A percentile compares a stretch with the other conserved stretches of the same genome.
These are phyloP conservation scores for Liasis olivaceus DNA, from an alignment of 2,797 vertebrate genomes.

Conservation along the genomic window DNA sequence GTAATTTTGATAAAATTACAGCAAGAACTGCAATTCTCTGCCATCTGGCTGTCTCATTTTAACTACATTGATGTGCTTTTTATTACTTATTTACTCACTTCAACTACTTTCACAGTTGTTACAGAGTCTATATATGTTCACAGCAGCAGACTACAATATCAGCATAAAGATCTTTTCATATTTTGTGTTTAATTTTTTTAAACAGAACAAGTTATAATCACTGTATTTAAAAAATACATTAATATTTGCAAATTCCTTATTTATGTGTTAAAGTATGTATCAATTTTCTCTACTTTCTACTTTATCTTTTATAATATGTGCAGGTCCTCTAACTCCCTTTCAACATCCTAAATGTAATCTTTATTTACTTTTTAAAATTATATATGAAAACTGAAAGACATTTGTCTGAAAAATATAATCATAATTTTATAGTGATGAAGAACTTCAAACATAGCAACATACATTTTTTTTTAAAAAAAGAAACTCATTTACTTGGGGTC, in stretches of 20 bases:
- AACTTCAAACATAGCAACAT: constrained; percentile 32
- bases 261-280: constrained; percentile 50
- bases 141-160: constrained; percentile 47
- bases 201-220: constrained; percentile 33
- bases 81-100: constrained; percentile 81
- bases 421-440: constrained; percentile 39
- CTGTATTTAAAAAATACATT: constrained; percentile 14
- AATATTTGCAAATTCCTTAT: constrained; percentile 44
- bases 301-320: constrained; percentile 45
- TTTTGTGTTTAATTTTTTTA: constrained; percentile 40
- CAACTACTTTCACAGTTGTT: constrained; percentile 70
- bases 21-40: constrained; percentile 78
- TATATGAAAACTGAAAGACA: constrained; percentile 38
- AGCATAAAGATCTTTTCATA: constrained; percentile 52
- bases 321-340: constrained; percentile 29
- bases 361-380: constrained; percentile 43
- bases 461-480: constrained; percentile 44
- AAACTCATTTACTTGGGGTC: constrained; percentile 53
- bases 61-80: constrained; percentile 79
- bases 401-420: constrained; percentile 4
- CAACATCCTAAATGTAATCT: constrained; percentile 33
- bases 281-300: constrained; percentile 39
- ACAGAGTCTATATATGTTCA: constrained; percentile 58
- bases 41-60: constrained; percentile 80
- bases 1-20: constrained; percentile 85